Conservation (phyloP, 2,797 vertebrate genomes). For the Arrhamphus sclerolepis region DNA sequence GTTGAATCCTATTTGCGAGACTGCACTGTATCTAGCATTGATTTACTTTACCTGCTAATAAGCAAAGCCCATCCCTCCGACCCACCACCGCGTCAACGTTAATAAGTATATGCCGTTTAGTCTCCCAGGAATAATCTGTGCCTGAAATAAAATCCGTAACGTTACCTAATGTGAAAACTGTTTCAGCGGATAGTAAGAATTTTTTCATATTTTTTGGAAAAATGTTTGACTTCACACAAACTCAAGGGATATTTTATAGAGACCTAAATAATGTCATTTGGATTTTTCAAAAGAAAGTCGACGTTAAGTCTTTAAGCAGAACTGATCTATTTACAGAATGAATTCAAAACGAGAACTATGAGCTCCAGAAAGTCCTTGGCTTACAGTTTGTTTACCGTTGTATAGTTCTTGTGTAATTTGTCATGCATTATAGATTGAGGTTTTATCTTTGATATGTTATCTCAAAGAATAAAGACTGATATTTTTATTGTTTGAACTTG, state of each 20-base stretch:
- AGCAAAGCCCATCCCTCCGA: conserved; percentile 1
- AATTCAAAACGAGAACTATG: conserved; percentile 30
- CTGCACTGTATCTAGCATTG: conserved; percentile 30
- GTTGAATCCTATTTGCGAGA: conserved; percentile 38
- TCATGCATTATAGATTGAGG: conserved; percentile 85
- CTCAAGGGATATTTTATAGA: conserved; percentile 30
- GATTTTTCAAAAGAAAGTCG: conserved; percentile 6
- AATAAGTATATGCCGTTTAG: conserved; percentile 7
- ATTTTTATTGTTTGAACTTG: conserved; percentile 78
- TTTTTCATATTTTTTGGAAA: conserved; percentile 11
- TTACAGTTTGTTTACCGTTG: conserved; percentile 81
- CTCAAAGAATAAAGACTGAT: conserved; percentile 93
- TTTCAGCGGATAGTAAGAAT: conserved; percentile 6
- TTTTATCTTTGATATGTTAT: conserved; percentile 91
- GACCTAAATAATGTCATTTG: conserved; percentile 9
- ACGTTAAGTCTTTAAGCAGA: conserved; percentile 12
- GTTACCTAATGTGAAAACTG: neutral
- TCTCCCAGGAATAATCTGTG: conserved; percentile 9
- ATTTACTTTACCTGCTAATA: conserved; percentile 17
- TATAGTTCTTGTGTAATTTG: conserved; percentile 88
- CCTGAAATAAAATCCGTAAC: conserved; percentile 1
- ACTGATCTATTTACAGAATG: conserved; percentile 20
- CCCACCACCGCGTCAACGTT: neutral
- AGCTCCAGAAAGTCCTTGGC: conserved; percentile 40
- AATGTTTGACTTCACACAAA: conserved; percentile 13